Evolutionary conservation across 2,113 vertebrate genomes (phyloP), one percentile per base, ranked within the genome.

Genomic region (Carassius auratus): DNA sequence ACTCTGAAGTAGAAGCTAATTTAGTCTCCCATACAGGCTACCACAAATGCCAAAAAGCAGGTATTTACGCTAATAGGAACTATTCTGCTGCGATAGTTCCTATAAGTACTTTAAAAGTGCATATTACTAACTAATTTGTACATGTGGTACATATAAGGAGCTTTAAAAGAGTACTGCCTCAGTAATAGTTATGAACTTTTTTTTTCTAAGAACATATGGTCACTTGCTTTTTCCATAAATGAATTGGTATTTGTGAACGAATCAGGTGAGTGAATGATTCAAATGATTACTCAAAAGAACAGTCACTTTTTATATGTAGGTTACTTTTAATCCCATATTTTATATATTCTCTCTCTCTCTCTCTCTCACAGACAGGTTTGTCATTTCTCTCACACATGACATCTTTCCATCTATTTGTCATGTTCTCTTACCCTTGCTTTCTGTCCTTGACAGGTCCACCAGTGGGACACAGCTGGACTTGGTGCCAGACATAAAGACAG

Each of bases 401-500:
- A 33, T 76, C 2, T 59, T 73, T 6, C 14, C 66, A 42, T 66
- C 75, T 15, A 10, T 55, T 8, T 52, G 38, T 12, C 21, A 21
- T 59, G 64, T 42, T 55, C 42, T 76, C 17, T 64, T 64, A 30
- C n/a, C 15, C n/a, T 80, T 21, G 8, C 10, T 83, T 13, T 73
- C 45, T 57, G 33, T 83, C 3, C 38, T 73, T 73, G 30, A 64
- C 59, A 5, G 57, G 71, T 79, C 26, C 45, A 17, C 42, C 0
- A 13, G 7, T 77, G 48, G 17, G 76, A 52, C 62, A 79, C 64
- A 78, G 66, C 66, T 83, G 52, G 74, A 61, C 15, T 4, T 38
- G 73, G 42, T 80, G 55, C 79, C 83, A 85, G 74, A 84, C 61
- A 61, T 45, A 76, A 38, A 73, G 42, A 21, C 74, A 52, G 15